Evolutionary conservation across 2,113 vertebrate species (phyloP).

Genomic region (Marmota monax): DNA sequence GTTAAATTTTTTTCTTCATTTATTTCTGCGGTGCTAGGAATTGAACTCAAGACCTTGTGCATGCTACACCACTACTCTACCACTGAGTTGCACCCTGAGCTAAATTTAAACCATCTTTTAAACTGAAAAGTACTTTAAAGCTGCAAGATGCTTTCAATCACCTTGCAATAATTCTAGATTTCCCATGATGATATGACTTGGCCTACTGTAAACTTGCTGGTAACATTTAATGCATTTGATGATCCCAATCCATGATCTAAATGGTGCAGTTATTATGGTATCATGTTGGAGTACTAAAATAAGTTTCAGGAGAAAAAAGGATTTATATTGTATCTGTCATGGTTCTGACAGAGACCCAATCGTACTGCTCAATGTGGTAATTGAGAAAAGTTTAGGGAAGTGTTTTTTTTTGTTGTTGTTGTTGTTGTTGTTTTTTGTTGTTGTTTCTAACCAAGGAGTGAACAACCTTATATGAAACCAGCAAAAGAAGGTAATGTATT

Average conservation of each 20-base stretch:
- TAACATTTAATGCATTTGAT: neutral
- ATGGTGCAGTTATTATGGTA: neutral
- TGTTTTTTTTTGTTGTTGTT: neutral
- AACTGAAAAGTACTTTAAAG: neutral
- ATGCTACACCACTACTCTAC: neutral
- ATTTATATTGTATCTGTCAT: neutral
- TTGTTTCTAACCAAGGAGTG: neutral
- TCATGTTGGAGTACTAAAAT: neutral
- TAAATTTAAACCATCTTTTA: constrained; percentile 32
- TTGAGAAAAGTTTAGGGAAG: neutral
- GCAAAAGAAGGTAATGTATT: neutral
- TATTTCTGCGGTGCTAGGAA: neutral
- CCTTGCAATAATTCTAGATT: neutral
- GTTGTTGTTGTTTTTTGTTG: too few relatives aligned
- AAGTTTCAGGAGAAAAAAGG: neutral
- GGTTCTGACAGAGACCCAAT: neutral
- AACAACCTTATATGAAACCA: neutral
- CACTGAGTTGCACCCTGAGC: neutral
- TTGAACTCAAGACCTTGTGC: neutral
- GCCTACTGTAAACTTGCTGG: neutral
- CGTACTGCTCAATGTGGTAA: neutral
- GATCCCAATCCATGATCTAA: neutral
- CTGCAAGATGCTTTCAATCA: constrained; percentile 10
- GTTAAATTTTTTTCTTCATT: neutral
- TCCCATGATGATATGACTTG: neutral